Conservation (phyloP, 53 echinoderm and acorn worm species). For the Zoroaster sp. region DNA sequence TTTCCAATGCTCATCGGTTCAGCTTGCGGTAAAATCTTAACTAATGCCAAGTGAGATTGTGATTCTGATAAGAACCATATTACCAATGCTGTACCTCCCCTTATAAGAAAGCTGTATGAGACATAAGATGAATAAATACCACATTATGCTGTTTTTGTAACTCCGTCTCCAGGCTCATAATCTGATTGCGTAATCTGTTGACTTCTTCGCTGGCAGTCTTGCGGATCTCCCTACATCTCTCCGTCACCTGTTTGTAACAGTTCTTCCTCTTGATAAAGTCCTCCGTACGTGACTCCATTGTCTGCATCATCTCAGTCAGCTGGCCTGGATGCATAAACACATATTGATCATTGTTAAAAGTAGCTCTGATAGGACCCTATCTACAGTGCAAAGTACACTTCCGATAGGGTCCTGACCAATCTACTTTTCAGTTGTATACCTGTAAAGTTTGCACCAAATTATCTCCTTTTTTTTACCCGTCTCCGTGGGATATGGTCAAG, state of each 20-base stretch:
- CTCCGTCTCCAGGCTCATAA: conserved; percentile 11
- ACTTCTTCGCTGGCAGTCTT: conserved; percentile 29
- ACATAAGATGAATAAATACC: background rate
- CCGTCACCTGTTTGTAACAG: background rate
- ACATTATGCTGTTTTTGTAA: background rate
- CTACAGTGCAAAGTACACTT: no score
- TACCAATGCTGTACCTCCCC: no score
- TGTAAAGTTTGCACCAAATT: no score
- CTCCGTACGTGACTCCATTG: conserved; percentile 31
- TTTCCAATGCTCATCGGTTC: no score
- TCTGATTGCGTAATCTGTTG: conserved; percentile 8
- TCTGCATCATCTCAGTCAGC: conserved; percentile 48
- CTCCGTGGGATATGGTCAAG: no score
- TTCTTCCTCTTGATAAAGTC: conserved; percentile 32
- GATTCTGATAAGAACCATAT: no score
- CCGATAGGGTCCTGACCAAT: background rate
- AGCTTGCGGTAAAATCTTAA: no score
- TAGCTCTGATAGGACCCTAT: no score
- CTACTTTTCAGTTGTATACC: no score
- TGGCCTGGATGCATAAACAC: background rate
- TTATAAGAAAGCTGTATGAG: no score
- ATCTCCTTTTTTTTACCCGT: no score
- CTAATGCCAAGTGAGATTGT: no score
- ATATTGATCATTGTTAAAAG: background rate
- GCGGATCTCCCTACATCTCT: conserved; percentile 17